Evolutionary conservation across 2,797 vertebrate genomes (phyloP), one percentile per base, ranked within the genome.

Genomic region (Oryzias dopingdopingensis): DNA sequence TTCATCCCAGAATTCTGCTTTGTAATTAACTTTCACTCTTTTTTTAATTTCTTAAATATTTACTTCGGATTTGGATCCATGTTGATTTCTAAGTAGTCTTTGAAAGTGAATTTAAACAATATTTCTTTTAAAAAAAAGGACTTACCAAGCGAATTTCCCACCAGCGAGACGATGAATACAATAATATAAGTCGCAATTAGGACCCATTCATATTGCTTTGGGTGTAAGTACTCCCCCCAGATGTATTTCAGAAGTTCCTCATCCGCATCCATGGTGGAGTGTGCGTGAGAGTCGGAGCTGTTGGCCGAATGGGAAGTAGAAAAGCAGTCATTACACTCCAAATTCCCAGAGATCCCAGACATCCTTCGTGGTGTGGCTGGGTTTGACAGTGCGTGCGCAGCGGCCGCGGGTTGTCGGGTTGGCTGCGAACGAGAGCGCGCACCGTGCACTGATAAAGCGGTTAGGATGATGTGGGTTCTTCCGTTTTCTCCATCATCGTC

Each of bases 121-220:
- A 5, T 26, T 26, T 26, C 2, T 0, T 6, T 32, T 10, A 37
- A 37, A 37, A 3, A 3, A 37, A 37, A 37, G 12, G 2, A 94
- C 96, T 94, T 88, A 98, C 96, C 97, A 42, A 98, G 90, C 40
- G 95, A 91, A 79, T 98, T 99, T 78, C 96, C 97, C 14, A 96
- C 71, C 46, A 99, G 93, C 48, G 97, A 96, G 22, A 96, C 93
- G 43, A 96, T 87, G 79, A 99, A 99, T 1, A 99, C 96, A 26
- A 96, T 72, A 59, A 98, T 95, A 79, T 99, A 99, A 52, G 93
- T 96, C 13, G 91, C 93, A 22, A 99, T 98, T 41, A 98, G 90
- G 18, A 94, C 94, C 97, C 96, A 99, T 80, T 98, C 96, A 37
- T 97, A 99, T 72, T 96, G 93, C 63, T 96, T 97, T 3, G 97